Evolutionary conservation across 35 echinoderm and acorn worm genomes (phyloP), one percentile per base, ranked within the genome.

Genomic region (Acanthaster planci): DNA sequence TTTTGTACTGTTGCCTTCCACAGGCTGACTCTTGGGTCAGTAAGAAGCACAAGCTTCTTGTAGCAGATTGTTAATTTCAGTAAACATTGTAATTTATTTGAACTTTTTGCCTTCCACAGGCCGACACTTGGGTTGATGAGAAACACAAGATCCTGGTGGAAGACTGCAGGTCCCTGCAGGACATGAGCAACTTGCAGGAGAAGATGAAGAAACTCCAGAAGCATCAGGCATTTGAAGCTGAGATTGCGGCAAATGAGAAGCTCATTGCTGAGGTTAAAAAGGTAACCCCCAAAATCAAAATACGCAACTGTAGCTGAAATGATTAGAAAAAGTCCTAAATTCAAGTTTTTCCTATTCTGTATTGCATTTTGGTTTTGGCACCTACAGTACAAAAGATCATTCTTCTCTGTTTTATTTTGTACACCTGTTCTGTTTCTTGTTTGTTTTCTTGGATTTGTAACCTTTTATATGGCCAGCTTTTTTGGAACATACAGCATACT

Each of bases 221-320:
- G 55, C 91, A 93, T 51, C 95, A 98, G 51, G 95, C 95, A 52
- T 93, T 98, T 87, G 95, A 97, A 52, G 95, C 95, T 26, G 95
- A 98, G 52, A 86, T 98, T 81, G 53, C 52, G 17, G 92, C 95
- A 37, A 98, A 98, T 47, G 81, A 94, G 32, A 84, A 86, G 19
- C 87, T 93, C 5, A 93, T 98, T 47, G 76, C 42, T 6, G 94
- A 92, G 29, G 92, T 92, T 17, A 57, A 97, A 83, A 36, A 89
- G 82, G 94, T 97, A 82, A 78, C n/a, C n/a, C n/a, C n/a, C n/a
- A n/a, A n/a, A 80, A 22, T 60, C n/a, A n/a, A n/a, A n/a, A n/a
- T n/a, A n/a, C n/a, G n/a, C n/a, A n/a, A n/a, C n/a, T n/a, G n/a
- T n/a, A n/a, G n/a, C n/a, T n/a, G n/a, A n/a, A n/a, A n/a, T n/a